These are phyloP conservation scores for Spongia lamella DNA, from an alignment of 37 sponge, comb jelly and placozoan genomes.

Conservation along the genomic window DNA sequence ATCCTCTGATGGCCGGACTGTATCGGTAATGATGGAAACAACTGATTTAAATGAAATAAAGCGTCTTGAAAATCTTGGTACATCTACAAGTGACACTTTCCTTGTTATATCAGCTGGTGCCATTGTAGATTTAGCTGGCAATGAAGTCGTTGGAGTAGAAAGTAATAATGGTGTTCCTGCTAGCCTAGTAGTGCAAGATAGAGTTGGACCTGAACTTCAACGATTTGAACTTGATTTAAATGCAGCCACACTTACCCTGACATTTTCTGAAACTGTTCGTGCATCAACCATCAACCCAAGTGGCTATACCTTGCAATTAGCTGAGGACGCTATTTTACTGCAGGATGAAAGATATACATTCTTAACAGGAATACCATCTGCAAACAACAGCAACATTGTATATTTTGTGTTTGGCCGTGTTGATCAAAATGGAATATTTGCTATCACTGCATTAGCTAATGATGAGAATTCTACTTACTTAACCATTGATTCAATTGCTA, in stretches of 20 bases:
- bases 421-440: constrained; percentile 74
- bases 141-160: constrained; percentile 39
- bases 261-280: constrained; percentile 74
- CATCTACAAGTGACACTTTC: constrained; percentile 38
- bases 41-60: constrained; percentile 71
- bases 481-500: constrained; percentile 29
- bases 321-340: constrained; percentile 60
- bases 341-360: constrained; percentile 48
- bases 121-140: constrained; percentile 74
- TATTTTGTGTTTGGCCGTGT: constrained; percentile 45
- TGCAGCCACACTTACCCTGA: constrained; percentile 58
- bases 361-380: constrained; percentile 36
- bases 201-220: constrained; percentile 50
- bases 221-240: constrained; percentile 67
- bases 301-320: constrained; percentile 64
- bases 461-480: constrained; percentile 66
- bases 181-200: constrained; percentile 44
- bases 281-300: constrained; percentile 26
- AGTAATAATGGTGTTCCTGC: constrained; percentile 31
- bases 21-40: constrained; percentile 7
- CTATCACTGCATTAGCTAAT: constrained; percentile 69
- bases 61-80: constrained; percentile 57
- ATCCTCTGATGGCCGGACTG: constrained; percentile 61
- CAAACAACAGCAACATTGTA: constrained; percentile 39
- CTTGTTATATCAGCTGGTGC: constrained; percentile 51